Evolutionary conservation across 1,140 invertebrate genomes (phyloP).

Genomic region (Anadara kagoshimensis): DNA sequence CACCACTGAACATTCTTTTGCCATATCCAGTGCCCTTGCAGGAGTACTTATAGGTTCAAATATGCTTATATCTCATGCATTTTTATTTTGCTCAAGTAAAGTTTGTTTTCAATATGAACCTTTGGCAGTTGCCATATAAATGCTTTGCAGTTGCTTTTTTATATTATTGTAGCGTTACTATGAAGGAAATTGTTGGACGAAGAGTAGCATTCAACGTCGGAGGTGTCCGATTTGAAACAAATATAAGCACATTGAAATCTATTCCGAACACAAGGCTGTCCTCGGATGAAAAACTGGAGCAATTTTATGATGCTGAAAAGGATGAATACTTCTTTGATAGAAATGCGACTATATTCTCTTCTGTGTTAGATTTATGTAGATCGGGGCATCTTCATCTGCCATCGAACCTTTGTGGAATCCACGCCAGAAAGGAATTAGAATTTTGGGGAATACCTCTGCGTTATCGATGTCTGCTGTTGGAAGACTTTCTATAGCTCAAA

Average conservation of each 20-base stretch:
- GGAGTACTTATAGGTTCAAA: no score
- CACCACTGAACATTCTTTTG: no score
- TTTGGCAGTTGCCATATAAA: no score
- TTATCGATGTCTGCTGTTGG: no score
- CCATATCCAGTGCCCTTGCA: no score
- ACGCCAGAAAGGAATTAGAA: slow-evolving; percentile 10
- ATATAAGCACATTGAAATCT: slow-evolving; percentile 9
- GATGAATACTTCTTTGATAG: slow-evolving; percentile 26
- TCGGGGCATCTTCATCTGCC: slow-evolving; percentile 20
- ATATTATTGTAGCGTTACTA: no score
- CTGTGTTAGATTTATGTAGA: slow-evolving; percentile 17
- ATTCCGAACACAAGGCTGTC: slow-evolving; percentile 15
- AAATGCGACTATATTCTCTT: slow-evolving; percentile 17
- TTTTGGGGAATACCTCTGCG: slow-evolving; percentile 17
- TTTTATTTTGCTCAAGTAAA: no score
- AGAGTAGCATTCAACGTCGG: slow-evolving; percentile 21
- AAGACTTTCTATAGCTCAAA: no score
- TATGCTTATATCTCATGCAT: no score
- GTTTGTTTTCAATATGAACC: no score
- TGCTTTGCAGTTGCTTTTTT: no score
- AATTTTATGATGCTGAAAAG: slow-evolving; percentile 10
- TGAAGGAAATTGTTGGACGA: no score
- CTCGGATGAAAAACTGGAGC: background rate
- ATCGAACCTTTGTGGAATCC: slow-evolving; percentile 11
- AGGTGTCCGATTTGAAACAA: slow-evolving; percentile 29